phyloP scores from a whole-genome alignment of 2,888 invertebrate genomes.

The Pheosia tremula region DNA sequence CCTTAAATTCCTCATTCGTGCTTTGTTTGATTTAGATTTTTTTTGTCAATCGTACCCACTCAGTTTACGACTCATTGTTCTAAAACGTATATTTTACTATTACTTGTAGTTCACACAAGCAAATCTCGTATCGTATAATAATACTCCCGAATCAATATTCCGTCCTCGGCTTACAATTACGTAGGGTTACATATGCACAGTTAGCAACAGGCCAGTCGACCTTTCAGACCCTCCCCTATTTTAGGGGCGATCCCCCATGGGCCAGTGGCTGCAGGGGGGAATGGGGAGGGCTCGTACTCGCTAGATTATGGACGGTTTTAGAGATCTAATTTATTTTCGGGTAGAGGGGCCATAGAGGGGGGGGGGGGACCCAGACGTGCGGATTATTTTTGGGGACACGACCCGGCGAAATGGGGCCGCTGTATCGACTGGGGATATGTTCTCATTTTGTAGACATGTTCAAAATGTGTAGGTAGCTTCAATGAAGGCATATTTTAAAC shows the following conservation, averaged over 20 bases:
- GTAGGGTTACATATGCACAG: constrained; percentile 31
- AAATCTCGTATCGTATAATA: no score
- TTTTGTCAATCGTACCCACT: no score
- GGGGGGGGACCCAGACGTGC: constrained; percentile 27
- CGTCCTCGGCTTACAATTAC: constrained; percentile 40
- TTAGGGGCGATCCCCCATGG: constrained; percentile 71
- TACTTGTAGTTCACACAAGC: no score
- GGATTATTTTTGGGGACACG: constrained; percentile 44
- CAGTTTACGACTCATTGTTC: no score
- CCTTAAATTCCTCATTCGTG: no score
- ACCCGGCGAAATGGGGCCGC: constrained; percentile 28
- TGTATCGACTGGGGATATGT: not conserved
- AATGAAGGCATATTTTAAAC: no score
- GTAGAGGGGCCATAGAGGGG: constrained; percentile 49
- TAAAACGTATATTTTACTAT: no score
- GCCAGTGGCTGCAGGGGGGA: constrained; percentile 53
- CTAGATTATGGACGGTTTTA: constrained; percentile 56
- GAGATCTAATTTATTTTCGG: constrained; percentile 71
- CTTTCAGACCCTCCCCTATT: constrained; percentile 65
- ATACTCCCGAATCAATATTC: constrained; percentile 46
- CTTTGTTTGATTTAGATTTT: no score
- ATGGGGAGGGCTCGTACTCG: constrained; percentile 47
- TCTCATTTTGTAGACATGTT: not conserved
- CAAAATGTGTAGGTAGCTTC: not conserved
- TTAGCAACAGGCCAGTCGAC: constrained; percentile 52